phyloP scores from a whole-genome alignment of 2,888 invertebrate species.

The Pinctada fucata region DNA sequence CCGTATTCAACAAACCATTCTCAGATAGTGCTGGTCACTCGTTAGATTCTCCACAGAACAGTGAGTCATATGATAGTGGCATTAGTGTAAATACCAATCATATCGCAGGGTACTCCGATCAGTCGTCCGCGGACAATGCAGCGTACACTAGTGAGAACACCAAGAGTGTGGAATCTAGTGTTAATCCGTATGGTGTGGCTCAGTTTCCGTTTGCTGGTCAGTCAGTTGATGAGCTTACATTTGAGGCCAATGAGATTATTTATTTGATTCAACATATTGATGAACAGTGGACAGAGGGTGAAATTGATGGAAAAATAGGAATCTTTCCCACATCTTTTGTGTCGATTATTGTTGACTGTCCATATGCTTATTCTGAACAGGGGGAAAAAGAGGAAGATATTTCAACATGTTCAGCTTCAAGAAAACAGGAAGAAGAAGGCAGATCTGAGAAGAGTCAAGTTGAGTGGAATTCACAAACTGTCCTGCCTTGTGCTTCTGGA shows the following conservation, averaged over 20 bases:
- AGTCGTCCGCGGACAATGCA: conserved; percentile 6
- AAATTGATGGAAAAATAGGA: conserved; percentile 79
- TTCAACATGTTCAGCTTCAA: too few species aligned
- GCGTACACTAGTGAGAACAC: conserved; percentile 71
- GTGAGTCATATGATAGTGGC: background rate
- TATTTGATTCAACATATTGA: conserved; percentile 79
- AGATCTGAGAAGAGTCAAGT: background rate
- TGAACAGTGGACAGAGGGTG: conserved; percentile 81
- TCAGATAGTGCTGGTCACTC: background rate
- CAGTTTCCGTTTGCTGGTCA: conserved; percentile 78
- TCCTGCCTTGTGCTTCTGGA: background rate
- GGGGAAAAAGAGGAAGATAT: background rate
- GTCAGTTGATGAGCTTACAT: conserved; percentile 80
- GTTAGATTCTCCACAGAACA: background rate
- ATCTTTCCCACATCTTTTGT: conserved; percentile 81
- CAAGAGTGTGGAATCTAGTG: conserved; percentile 66
- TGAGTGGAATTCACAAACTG: background rate
- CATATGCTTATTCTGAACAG: conserved; percentile 54
- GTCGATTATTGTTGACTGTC: conserved; percentile 81
- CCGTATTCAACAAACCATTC: background rate
- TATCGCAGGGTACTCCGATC: background rate
- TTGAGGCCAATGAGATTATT: conserved; percentile 79
- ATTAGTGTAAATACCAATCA: background rate
- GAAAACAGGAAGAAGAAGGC: background rate
- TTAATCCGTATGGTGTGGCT: conserved; percentile 79